phyloP scores from a whole-genome alignment of 2,888 invertebrate species.

The Scaptomyza parva region DNA sequence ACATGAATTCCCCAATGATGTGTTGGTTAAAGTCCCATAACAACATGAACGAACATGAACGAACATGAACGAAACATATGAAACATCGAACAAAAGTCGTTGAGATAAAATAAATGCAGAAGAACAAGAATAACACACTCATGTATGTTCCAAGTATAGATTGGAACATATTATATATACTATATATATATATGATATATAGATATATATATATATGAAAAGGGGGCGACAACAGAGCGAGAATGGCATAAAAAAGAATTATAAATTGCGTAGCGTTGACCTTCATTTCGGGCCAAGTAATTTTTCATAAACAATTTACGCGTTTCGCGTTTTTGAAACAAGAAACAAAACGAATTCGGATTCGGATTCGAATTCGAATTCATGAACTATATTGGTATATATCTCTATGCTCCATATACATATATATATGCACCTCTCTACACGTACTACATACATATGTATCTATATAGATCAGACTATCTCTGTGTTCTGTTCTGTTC shows the following conservation, averaged over 20 bases:
- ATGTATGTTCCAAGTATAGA: constrained; percentile 35
- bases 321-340: constrained; percentile 59
- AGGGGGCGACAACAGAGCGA: constrained; percentile 41
- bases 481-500: constrained; percentile 1
- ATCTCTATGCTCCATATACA: constrained; percentile 6
- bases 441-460: constrained; percentile 1
- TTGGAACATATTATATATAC: constrained; percentile 22
- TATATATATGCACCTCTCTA: constrained; percentile 6
- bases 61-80: too few relatives aligned
- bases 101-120: constrained; percentile 73
- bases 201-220: constrained; percentile 22
- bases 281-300: constrained; percentile 79
- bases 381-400: constrained; percentile 25
- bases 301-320: constrained; percentile 80
- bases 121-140: constrained; percentile 14
- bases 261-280: constrained; percentile 80
- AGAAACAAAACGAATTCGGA: constrained; percentile 24
- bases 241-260: constrained; percentile 77
- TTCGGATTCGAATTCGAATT: constrained; percentile 16
- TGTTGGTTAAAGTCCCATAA: too few relatives aligned
- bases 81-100: too few relatives aligned
- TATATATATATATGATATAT: background rate
- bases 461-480: constrained; percentile 1
- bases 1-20: constrained; percentile 31
- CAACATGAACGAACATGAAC: constrained; percentile 10